These are phyloP conservation scores for Argya squamiceps DNA, from an alignment of 2,797 vertebrate genomes.

Conservation along the genomic window DNA sequence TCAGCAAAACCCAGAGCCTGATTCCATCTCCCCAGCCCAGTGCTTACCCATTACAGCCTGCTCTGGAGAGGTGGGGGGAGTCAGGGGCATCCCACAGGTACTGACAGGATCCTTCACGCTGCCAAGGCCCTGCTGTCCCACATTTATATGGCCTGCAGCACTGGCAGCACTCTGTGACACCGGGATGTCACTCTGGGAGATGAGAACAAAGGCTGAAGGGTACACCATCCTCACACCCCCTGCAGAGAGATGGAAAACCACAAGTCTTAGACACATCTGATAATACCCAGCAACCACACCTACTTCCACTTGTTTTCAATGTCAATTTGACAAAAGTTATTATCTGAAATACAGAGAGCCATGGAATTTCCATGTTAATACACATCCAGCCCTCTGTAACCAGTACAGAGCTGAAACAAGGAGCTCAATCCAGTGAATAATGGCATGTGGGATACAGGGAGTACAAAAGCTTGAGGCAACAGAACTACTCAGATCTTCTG, in stretches of 20 bases:
- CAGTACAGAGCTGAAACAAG: conserved; percentile 24
- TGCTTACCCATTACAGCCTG: conserved; percentile 87
- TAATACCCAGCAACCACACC: neutral
- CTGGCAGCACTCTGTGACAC: conserved; percentile 82
- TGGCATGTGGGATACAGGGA: conserved; percentile 65
- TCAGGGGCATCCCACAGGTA: conserved; percentile 92
- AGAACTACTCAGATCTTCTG: conserved; percentile 54
- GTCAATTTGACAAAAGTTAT: neutral
- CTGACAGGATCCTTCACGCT: conserved; percentile 85
- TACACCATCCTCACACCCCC: conserved; percentile 98
- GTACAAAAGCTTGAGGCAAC: conserved; percentile 64
- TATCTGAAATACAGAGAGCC: neutral
- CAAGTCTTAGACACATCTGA: neutral
- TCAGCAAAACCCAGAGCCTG: neutral
- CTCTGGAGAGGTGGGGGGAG: conserved; percentile 94
- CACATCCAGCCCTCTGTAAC: neutral
- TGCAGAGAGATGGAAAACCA: conserved; percentile 43
- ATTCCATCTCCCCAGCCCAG: neutral
- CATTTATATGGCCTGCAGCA: conserved; percentile 72
- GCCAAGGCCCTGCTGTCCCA: conserved; percentile 79
- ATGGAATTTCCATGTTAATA: neutral
- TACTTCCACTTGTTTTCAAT: neutral
- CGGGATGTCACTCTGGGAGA: conserved; percentile 93
- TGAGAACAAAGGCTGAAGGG: conserved; percentile 94
- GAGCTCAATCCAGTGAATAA: conserved; percentile 35